Conservation (phyloP, 2,113 vertebrate genomes). For the Caretta caretta region DNA sequence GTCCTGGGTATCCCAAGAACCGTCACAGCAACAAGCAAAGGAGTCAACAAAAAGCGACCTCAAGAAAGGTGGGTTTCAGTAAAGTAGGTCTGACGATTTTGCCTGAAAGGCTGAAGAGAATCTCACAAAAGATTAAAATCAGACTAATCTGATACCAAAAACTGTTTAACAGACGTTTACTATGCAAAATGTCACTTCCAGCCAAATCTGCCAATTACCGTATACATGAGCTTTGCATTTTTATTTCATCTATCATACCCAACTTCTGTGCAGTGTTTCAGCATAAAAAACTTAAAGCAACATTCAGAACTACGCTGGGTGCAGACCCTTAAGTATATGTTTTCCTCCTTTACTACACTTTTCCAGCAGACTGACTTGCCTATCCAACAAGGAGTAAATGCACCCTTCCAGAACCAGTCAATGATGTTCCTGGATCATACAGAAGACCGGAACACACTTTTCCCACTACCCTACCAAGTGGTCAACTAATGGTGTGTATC, state of each 20-base stretch:
- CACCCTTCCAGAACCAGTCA: background rate
- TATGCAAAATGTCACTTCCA: background rate
- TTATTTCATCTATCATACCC: background rate
- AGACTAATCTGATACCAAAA: background rate
- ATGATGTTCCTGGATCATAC: background rate
- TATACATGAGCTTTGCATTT: background rate
- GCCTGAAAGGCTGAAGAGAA: background rate
- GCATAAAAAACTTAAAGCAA: background rate
- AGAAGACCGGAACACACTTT: background rate
- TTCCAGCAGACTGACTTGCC: background rate
- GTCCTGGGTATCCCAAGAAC: too few species aligned
- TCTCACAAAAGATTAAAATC: background rate
- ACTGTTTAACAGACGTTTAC: background rate
- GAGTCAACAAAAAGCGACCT: background rate
- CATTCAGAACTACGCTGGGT: background rate
- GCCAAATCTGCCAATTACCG: background rate
- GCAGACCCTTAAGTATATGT: background rate
- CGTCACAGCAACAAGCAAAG: background rate
- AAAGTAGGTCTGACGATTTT: background rate
- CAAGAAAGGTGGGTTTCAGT: background rate
- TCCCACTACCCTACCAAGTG: background rate
- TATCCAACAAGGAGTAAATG: background rate
- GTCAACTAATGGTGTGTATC: background rate
- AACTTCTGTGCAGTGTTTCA: accelerated
- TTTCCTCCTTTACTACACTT: background rate